A percentile compares a stretch with the other conserved stretches of the same genome.
Conservation (phyloP, 2,888 invertebrate genomes). For the Metacarcinus magister region DNA sequence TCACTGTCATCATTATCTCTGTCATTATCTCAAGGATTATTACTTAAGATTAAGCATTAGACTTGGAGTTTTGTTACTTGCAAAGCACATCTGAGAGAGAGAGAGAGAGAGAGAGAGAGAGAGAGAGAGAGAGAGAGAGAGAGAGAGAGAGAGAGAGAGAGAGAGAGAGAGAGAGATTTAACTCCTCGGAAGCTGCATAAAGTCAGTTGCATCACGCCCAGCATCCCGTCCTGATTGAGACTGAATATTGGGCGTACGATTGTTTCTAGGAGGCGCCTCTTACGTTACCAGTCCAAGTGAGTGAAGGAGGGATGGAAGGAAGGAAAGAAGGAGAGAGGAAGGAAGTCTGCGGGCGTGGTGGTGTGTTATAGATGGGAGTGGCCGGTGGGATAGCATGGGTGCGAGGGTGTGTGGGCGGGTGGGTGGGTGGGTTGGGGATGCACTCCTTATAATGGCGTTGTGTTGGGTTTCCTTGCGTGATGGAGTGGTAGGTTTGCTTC, state of each 20-base stretch:
- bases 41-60: background rate
- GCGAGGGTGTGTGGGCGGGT: background rate
- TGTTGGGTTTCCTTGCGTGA: constrained; percentile 13
- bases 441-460: background rate
- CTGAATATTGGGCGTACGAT: background rate
- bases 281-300: background rate
- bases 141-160: constrained; percentile 46
- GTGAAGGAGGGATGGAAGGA: background rate
- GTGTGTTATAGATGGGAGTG: background rate
- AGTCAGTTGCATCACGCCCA: background rate
- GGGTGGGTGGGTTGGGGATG: background rate
- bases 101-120: constrained; percentile 36
- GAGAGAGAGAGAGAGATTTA: constrained; percentile 37
- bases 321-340: background rate
- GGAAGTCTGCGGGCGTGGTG: background rate
- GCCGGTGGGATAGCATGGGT: background rate
- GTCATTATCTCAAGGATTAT: background rate
- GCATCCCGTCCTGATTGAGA: background rate
- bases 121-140: constrained; percentile 39
- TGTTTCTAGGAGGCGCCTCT: background rate
- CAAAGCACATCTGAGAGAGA: background rate
- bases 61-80: background rate
- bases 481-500: background rate
- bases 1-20: background rate
- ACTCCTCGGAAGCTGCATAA: background rate